phyloP scores from a whole-genome alignment of 2,888 invertebrate genomes.

The Tetragnatha montana region DNA sequence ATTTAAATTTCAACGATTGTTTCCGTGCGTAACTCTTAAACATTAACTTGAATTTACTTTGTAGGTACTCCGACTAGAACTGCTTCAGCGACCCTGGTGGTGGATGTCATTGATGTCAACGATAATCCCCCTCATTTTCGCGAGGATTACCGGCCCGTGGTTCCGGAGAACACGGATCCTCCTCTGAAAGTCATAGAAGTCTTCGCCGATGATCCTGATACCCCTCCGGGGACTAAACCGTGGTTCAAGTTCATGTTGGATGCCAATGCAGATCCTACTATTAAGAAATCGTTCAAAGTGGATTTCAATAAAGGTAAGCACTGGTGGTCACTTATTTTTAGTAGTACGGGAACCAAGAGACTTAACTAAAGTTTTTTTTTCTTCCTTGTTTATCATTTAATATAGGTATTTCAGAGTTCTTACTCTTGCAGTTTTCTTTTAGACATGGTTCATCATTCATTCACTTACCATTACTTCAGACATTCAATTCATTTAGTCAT shows the following conservation, averaged over 20 bases:
- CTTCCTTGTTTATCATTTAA: background rate
- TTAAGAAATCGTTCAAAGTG: conserved; percentile 64
- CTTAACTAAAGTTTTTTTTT: background rate
- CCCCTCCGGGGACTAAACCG: conserved; percentile 82
- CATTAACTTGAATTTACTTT: conserved; percentile 6
- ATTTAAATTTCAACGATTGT: background rate
- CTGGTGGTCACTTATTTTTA: background rate
- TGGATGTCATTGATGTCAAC: conserved; percentile 74
- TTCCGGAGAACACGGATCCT: conserved; percentile 75
- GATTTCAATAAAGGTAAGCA: conserved; percentile 61
- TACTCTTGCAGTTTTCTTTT: too few species aligned
- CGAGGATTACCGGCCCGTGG: conserved; percentile 73
- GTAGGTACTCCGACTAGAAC: conserved; percentile 73
- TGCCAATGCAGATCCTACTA: conserved; percentile 75
- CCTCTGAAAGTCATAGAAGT: conserved; percentile 73
- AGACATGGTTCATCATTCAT: too few species aligned
- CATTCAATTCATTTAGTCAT: too few species aligned
- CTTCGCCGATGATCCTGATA: conserved; percentile 72
- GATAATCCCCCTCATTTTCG: conserved; percentile 74
- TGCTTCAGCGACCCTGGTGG: conserved; percentile 73
- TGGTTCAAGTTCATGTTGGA: conserved; percentile 87
- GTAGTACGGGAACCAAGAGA: background rate
- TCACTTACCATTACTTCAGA: too few species aligned
- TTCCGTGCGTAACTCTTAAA: background rate
- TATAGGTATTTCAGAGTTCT: background rate